Evolutionary conservation across 2,888 invertebrate species (phyloP), one percentile per base, ranked within the genome.

Genomic region (Drosophila neonasuta): DNA sequence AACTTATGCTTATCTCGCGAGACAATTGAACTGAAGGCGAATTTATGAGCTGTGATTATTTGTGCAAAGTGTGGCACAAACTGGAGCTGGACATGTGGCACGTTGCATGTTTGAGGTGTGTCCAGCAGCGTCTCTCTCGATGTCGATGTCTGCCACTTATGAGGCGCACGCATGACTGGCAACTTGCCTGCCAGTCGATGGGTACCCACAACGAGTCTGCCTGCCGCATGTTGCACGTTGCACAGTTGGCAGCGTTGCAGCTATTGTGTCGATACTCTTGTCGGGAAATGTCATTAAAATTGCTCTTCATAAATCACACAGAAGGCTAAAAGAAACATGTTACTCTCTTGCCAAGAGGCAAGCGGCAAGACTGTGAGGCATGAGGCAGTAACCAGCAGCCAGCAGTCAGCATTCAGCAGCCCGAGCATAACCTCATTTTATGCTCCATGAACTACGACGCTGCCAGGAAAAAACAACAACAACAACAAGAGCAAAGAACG

Each of bases 211-310:
- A 64, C 49, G 54, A 24, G 44, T 45, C 20, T 34, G 34, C 46
- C 3, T 46, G 46, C 29, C 29, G 39, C 39, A 41, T 10, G 39
- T 8, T 46, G 46, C 13, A 45, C 3, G 24, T 45, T 34, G 32
- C 32, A 24, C 20, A 64, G 71, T 58, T 62, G 63, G 60, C 67
- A 70, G 24, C 62, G 68, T 36, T 36, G 49, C 61, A n/a, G 54
- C 59, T 52, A 77, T 75, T 82, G 81, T 83, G 76, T 80, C 86
- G 82, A 77, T 79, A 75, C 72, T 81, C 79, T 64, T 76, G 79
- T 84, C 79, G 71, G 77, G 72, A 88, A 88, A 89, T 89, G 88
- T 89, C 89, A 90, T 89, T 90, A 88, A 89, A 89, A 89, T 87
- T 85, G 89, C 84, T 86, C 88, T 88, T 88, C 89, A 90, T 90